Evolutionary conservation across 2,888 invertebrate species (phyloP), one percentile per base, ranked within the genome.

Genomic region (Dicyrtoma fusca): DNA sequence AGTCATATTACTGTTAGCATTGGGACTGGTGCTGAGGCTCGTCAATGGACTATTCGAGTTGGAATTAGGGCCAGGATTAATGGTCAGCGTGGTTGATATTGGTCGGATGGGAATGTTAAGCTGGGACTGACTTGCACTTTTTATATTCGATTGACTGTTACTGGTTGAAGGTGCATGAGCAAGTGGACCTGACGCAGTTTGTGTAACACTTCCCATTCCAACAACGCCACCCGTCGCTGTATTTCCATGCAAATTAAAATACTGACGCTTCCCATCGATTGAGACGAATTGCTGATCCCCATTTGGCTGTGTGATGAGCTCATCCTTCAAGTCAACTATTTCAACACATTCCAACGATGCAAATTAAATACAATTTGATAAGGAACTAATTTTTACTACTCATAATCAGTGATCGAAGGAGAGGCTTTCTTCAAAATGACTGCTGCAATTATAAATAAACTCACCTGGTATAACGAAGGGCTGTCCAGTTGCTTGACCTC

Each of bases 181-280:
- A 8, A 34, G 34, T 34, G 57, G 44, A 1, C 64, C 51, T 2
- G 64, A 49, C 8, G 25, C 17, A 2, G 66, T 72, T 49, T 65
- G 72, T 11, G 72, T 55, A n/a, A 72, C 72, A 34, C 59, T 59
- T 10, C 72, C 72, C 2, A 72, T 59, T n/a, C 72, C 72, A 0
- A 72, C 65, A 8, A 65, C 72, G 1, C 47, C 66, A 1, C 55
- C 72, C 13, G 75, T 75, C 4, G 55, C 72, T 25, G 75, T 74
- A 59, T 74, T 80, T 1, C 25, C 25, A 83, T 94, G 92, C 53
- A 94, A 86, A 85, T 93, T 92, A 80, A 95, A 87, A 82, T 94
- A 94, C 0, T 94, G 94, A 81, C 93, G 86, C 84, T 94, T 92
- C 47, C 95, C 95, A 82, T 95, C 94, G 72, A 95, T 95, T 25